Evolutionary conservation across 1,140 invertebrate genomes (phyloP).

Genomic region (Phortica variegata): DNA sequence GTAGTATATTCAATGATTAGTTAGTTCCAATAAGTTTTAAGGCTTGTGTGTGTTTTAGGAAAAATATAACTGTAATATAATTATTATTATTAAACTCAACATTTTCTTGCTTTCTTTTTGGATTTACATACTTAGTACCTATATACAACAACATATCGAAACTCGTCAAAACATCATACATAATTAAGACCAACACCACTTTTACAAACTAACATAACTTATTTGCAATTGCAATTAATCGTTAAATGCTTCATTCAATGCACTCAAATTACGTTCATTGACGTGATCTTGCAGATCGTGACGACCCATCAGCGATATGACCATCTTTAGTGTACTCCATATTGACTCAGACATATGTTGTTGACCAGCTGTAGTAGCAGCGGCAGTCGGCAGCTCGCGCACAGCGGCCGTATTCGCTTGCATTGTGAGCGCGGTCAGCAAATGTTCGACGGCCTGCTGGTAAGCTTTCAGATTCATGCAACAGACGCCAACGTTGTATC

Average conservation of each 20-base stretch:
- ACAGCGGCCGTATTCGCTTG: slow-evolving; percentile 76
- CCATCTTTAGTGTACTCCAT: slow-evolving; percentile 91
- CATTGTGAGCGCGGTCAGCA: slow-evolving; percentile 89
- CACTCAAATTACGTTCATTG: slow-evolving; percentile 37
- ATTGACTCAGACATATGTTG: slow-evolving; percentile 87
- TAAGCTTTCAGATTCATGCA: slow-evolving; percentile 96
- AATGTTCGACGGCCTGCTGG: slow-evolving; percentile 93
- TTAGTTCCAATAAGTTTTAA: too few relatives aligned
- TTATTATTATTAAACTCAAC: too few relatives aligned
- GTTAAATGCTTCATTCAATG: slow-evolving; percentile 48
- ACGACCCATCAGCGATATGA: slow-evolving; percentile 82
- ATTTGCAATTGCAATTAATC: too few relatives aligned
- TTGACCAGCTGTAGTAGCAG: slow-evolving; percentile 52
- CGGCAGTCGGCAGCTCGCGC: slow-evolving; percentile 58
- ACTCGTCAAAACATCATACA: too few relatives aligned
- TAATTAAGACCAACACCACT: too few relatives aligned
- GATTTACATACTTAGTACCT: too few relatives aligned
- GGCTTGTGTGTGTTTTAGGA: too few relatives aligned
- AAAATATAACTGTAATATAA: too few relatives aligned
- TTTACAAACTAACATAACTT: too few relatives aligned
- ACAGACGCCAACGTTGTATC: slow-evolving; percentile 97
- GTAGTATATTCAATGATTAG: neutral
- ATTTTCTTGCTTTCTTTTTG: too few relatives aligned
- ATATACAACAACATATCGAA: too few relatives aligned
- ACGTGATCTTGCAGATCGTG: slow-evolving; percentile 65